Base-by-base conservation (phyloP, 1,140 invertebrate species). In the Chrysomallon squamiferum region DNA sequence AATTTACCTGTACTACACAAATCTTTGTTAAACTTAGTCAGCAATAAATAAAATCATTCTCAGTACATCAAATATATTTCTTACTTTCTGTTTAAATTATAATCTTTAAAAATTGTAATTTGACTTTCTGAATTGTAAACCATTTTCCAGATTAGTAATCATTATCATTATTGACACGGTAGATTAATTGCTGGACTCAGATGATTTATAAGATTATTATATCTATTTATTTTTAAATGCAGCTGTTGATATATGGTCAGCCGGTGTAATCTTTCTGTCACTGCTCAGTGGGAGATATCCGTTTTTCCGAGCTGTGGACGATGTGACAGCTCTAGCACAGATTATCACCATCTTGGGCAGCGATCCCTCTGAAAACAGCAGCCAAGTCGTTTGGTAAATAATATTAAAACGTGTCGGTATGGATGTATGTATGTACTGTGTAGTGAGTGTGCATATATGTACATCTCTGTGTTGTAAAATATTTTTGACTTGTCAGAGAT, bases 201-300 rank as follows among this genome's bases (percentile, higher is more conserved):
- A n/a, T n/a, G n/a, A n/a, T n/a, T n/a, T n/a, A n/a, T n/a, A n/a
- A n/a, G n/a, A n/a, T n/a, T n/a, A n/a, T n/a, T n/a, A n/a, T n/a
- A n/a, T n/a, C n/a, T n/a, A n/a, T n/a, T n/a, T n/a, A n/a, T n/a
- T n/a, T n/a, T n/a, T n/a, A n/a, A n/a, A 80, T 85, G 38, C 86
- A 88, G 93, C 92, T 70, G 91, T 97, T 66, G 95, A 97, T 86
- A 88, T 95, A 61, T 96, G 95, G 95, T 93, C 94, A 38, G 90
- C 90, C 45, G 95, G 95, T 41, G 91, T 96, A 4, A 94, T 96
- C 64, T 89, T 96, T 74, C 82, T 95, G 2, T 92, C 90, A 58
- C 90, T 94, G 64, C 85, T 95, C 7, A 92, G 91, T 74, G 90
- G 90, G 20, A 89, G 92, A 2, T 93, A 93, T 86, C 93, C 93